Evolutionary conservation across 1,140 invertebrate species (phyloP), one percentile per base, ranked within the genome.

Genomic region (Stenopsyche tienmushanensis): DNA sequence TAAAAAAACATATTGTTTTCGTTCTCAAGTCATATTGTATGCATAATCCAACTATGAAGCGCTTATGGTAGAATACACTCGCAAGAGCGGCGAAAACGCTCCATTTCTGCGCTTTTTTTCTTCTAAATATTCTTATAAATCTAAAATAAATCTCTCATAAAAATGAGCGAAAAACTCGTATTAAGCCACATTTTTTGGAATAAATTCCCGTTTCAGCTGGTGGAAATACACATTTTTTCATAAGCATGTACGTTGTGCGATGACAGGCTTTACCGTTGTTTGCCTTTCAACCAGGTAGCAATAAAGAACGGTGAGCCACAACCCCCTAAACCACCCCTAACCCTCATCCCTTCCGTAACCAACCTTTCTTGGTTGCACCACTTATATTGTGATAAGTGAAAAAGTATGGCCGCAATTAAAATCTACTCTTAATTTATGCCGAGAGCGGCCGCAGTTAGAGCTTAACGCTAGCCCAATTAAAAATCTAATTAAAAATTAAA

Each of bases 251-350:
- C 23, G 54, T 23, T 17, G 50, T 24, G 44, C 29, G 57, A 65
- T 65, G 64, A 65, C 64, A 59, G 64, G 64, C 55, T 60, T 65
- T 65, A 60, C 44, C 57, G 55, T 50, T 65, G 64, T 65, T 65
- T 65, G 55, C 64, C 26, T 65, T 65, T 49, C 64, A 65, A 58
- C 20, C 64, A 41, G 64, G 29, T 65, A 53, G 55, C 64, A 59
- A 65, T 65, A 65, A 65, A 65, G 54, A 39, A 65, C 57, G 26
- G 55, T 34, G 64, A 49, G 26, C 10, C 21, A 13, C 44, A 29
- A 20, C 59, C 44, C 59, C 23, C n/a, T 9, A 44, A 24, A 44
- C 13, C 13, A 21, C 21, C 5, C 13, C 17, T 20, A 23, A 39
- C 3, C 15, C 29, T 54, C 52, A 9, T 54, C n/a, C 23, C 23